Base-by-base conservation (phyloP, 2,888 invertebrate species). In the Aricia artaxerxes region DNA sequence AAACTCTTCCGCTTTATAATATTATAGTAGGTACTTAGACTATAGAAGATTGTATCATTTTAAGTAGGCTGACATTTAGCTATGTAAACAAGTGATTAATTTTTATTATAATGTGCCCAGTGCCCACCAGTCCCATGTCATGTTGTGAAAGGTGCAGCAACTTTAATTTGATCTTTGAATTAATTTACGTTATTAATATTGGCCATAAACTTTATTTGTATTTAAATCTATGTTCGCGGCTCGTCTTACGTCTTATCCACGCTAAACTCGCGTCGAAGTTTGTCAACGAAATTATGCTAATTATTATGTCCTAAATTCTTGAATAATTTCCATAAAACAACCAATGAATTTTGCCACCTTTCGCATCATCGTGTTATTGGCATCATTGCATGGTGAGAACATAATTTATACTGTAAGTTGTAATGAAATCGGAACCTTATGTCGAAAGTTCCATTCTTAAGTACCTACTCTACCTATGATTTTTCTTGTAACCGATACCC, bases 301-400 rank as follows among this genome's bases (percentile, higher is more conserved):
- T 35, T 35, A 69, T 35, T 69, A 69, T 69, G 69, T 35, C 69
- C 69, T 38, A 35, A 69, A 35, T 69, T 69, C 69, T 13, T 35
- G 69, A 1, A 13, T 4, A 35, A 69, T 38, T 38, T 38, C 69
- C 69, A 38, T 69, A 35, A 69, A 69, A 69, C 69, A 69, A 16
- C 35, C 69, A 69, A 69, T 69, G 69, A 38, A 69, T 35, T 69
- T 13, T 38, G 38, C 69, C 69, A 69, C 69, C 69, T 69, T 69
- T 69, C 35, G 35, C 69, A 5, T 38, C 5, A 69, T 11, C 69
- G 35, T 16, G 38, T 38, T 16, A 69, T 69, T 11, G 31, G 13
- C 35, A 11, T 69, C 24, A 31, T 69, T 3, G 3, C 24, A 31
- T 69, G 9, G 3, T 31, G 31, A 69, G 35, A 69, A 2, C 31